Conservation (phyloP, 2,797 vertebrate species). For the Leptatherina wallacei region DNA sequence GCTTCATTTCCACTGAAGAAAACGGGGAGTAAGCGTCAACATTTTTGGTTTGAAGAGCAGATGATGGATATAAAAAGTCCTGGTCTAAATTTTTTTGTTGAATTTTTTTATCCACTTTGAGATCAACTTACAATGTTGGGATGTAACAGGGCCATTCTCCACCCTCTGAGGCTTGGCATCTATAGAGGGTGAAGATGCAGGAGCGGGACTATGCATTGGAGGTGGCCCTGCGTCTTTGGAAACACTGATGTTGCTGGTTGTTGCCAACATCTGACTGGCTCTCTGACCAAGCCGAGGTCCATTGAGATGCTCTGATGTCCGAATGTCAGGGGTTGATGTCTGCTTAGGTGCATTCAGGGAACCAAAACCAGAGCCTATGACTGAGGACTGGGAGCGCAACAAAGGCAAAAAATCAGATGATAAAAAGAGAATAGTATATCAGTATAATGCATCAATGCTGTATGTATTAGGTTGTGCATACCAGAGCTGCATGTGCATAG, state of each 20-base stretch:
- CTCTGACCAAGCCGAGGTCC: constrained; percentile 85
- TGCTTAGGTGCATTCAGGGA: constrained; percentile 87
- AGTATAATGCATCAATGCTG: not conserved
- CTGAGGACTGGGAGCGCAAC: constrained; percentile 82
- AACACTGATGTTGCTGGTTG: constrained; percentile 63
- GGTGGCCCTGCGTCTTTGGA: constrained; percentile 73
- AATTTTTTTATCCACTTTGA: not conserved
- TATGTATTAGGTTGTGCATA: constrained; percentile 38
- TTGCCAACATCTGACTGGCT: constrained; percentile 70
- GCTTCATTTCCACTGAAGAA: constrained; percentile 88
- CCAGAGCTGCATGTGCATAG: constrained; percentile 83
- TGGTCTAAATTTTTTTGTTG: not conserved
- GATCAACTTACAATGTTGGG: constrained; percentile 73
- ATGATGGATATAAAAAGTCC: not conserved
- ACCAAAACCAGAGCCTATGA: constrained; percentile 90
- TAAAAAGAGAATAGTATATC: not conserved
- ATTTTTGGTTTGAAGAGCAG: not conserved
- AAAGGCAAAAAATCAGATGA: constrained; percentile 24
- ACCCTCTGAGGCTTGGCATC: constrained; percentile 84
- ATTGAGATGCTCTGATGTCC: constrained; percentile 88
- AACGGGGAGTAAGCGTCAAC: not conserved
- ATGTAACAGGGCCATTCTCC: constrained; percentile 75
- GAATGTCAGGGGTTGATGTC: constrained; percentile 79
- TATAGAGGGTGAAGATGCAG: constrained; percentile 77
- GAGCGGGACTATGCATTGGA: constrained; percentile 56